Evolutionary conservation across 2,113 vertebrate genomes (phyloP).

Genomic region (Terrapene triunguis): DNA sequence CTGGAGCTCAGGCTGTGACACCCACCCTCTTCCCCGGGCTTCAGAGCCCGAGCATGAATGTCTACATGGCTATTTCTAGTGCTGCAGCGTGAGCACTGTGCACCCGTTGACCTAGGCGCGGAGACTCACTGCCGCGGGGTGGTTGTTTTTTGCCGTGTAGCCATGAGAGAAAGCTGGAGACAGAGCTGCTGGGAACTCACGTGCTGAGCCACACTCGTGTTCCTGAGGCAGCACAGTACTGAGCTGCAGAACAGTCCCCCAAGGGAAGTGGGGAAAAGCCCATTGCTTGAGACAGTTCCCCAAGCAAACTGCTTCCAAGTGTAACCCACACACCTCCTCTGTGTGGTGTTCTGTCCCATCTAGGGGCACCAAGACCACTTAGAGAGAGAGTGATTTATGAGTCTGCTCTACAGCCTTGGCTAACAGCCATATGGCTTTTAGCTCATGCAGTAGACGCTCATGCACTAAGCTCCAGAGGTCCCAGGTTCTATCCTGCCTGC

Average conservation of each 20-base stretch:
- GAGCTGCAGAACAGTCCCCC: not conserved
- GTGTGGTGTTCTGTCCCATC: no score
- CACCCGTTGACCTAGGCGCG: no score
- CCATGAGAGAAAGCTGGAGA: not conserved
- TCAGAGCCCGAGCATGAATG: not conserved
- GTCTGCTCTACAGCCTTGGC: no score
- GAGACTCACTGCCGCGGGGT: not conserved
- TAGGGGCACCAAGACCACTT: no score
- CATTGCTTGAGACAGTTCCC: not conserved
- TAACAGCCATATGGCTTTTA: no score
- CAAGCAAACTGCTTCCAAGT: not conserved
- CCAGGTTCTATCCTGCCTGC: no score
- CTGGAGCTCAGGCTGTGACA: not conserved
- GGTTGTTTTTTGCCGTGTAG: not conserved
- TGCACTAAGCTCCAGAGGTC: no score
- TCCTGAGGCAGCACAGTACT: not conserved
- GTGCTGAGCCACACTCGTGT: not conserved
- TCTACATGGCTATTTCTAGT: not conserved
- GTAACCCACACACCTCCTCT: no score
- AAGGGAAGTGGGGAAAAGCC: not conserved
- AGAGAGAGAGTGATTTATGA: no score
- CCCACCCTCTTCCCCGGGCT: no score
- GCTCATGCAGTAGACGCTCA: no score
- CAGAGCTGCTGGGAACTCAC: not conserved
- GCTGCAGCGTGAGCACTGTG: not conserved